Evolutionary conservation across 2,888 invertebrate genomes (phyloP), one percentile per base, ranked within the genome.

Genomic region (Amphipyra tragopoginis): DNA sequence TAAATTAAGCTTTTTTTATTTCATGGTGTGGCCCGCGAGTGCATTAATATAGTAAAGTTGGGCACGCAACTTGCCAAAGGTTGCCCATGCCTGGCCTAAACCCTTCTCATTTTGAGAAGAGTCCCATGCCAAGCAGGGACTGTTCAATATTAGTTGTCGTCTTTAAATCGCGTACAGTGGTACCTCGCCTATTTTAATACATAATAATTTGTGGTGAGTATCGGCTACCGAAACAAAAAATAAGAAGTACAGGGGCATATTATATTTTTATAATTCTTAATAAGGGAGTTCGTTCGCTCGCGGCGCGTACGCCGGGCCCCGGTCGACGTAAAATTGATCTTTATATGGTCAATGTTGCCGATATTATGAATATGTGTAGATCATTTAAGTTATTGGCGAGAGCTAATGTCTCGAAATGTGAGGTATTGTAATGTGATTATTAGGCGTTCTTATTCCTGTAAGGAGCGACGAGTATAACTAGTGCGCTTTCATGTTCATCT

Each of bases 231-330:
- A 80, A 82, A 86, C 70, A 82, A 81, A 79, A 79, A 74, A 60
- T 73, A 78, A 67, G 62, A 58, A 64, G 15, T 59, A 59, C 69
- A 75, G 72, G 78, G 80, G 78, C 85, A 64, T 89, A 88, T 89
- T 87, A 89, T 90, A 90, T 90, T 90, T 88, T 90, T 90, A 90
- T 90, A 90, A 90, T 90, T 88, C 89, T 81, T 90, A 91, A 92
- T 91, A 85, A 90, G 76, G 69, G 88, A 86, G 83, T 80, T 48
- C 57, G 75, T 68, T 67, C 62, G 80, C 86, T 81, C 54, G 79
- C 77, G 80, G 78, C 77, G 60, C 45, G 52, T 52, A 38, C 45
- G 29, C 57, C n/a, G 53, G 52, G 10, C 56, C 48, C 51, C 33
- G 50, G 55, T 65, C 69, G 50, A 58, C 48, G 47, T 44, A 52